These are phyloP conservation scores for Sialis fuliginosa DNA, from an alignment of 2,888 invertebrate genomes.

Conservation along the genomic window DNA sequence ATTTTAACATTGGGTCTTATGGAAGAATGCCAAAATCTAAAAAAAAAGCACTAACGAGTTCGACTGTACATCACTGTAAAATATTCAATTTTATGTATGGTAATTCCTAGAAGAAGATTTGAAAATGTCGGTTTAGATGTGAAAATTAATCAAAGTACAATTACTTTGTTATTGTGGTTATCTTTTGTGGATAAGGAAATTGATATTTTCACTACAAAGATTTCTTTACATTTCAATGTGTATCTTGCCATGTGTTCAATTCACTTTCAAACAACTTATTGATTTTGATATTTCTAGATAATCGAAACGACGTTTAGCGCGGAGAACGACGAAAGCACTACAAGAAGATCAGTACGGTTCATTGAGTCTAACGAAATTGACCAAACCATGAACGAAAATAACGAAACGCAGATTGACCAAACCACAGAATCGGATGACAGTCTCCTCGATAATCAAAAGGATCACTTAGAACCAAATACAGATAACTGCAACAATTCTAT, in stretches of 20 bases:
- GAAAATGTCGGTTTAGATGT: no score
- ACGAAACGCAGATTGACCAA: constrained; percentile 12
- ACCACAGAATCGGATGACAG: constrained; percentile 15
- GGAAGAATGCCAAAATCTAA: no score
- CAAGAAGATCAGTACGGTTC: constrained; percentile 46
- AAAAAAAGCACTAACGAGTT: no score
- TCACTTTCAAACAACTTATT: no score
- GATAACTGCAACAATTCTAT: constrained; percentile 13
- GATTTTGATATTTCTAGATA: not conserved
- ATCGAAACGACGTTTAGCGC: constrained; percentile 4
- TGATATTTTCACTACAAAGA: not conserved
- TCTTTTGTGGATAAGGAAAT: not conserved
- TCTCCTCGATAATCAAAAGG: constrained; percentile 18
- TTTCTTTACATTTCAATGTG: not conserved
- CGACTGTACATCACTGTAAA: no score
- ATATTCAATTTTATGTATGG: no score
- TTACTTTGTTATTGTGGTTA: not conserved
- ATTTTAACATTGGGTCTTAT: no score
- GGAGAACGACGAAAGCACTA: constrained; percentile 26
- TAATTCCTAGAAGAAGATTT: no score
- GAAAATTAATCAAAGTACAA: no score
- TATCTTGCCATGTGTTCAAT: not conserved
- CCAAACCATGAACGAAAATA: constrained; percentile 15
- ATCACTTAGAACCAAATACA: constrained; percentile 10
- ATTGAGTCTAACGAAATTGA: constrained; percentile 28